Base-by-base conservation (phyloP, 2,797 vertebrate genomes). In the Mus spretus region DNA sequence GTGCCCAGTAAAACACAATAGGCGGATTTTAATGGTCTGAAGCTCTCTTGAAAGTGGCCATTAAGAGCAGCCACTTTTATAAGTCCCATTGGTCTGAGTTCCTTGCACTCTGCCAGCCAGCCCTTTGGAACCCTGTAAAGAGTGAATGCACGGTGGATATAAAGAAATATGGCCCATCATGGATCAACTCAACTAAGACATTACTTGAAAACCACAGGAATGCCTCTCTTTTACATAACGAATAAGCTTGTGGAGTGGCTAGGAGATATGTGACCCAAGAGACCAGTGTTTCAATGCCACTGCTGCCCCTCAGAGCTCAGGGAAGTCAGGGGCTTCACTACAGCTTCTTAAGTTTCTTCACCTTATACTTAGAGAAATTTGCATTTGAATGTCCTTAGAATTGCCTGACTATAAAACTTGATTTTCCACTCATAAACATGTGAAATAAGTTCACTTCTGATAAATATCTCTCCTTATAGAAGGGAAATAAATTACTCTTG, bases 141-240 rank as follows among this genome's bases (percentile, higher is more conserved):
- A 80, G 77, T 74, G 63, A 74, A 47, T 55, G 50, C 55, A 26
- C 24, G 20, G 17, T 79, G 55, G 22, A 34, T 94, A 13, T 75
- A 88, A 74, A 92, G 55, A 44, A 67, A 87, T 61, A 57, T 57
- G 55, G 72, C 57, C 77, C 50, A 95, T 75, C n/a, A 1, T 80
- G 40, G 86, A 92, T 75, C 47, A 92, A 24, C 28, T 90, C 34
- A 83, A 90, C 84, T 95, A 90, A 95, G 90, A 87, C 53, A 95
- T 95, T 88, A 90, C 92, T 88, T 50, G 74, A 75, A 79, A 94
- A 80, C 47, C 47, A 12, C 70, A 83, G 63, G 70, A 83, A 80
- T 74, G 53, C 59, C 55, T 75, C 84, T 55, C 37, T 28, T 7
- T 11, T 44, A 67, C 63, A n/a, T 84, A 83, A 80, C 75, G 80